phyloP scores from a whole-genome alignment of 1,140 invertebrate species.

The Lutraria rhynchaena region DNA sequence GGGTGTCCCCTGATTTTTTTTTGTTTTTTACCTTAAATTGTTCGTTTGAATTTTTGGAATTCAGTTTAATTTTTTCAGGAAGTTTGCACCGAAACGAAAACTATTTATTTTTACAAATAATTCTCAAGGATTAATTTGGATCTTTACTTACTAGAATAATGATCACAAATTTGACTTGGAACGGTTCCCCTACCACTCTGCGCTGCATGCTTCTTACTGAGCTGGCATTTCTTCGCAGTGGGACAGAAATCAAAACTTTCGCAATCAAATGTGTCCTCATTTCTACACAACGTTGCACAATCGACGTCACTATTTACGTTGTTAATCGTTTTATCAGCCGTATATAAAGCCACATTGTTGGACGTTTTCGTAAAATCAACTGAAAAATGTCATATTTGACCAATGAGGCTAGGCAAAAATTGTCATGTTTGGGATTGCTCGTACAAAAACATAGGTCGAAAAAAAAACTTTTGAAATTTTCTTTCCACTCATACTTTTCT shows the following conservation, averaged over 20 bases:
- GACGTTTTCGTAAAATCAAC: constrained; percentile 53
- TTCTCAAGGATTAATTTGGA: no score
- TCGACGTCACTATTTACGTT: neutral
- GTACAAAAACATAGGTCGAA: no score
- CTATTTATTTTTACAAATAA: no score
- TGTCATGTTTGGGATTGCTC: no score
- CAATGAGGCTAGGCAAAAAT: no score
- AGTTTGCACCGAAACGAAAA: no score
- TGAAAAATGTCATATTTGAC: no score
- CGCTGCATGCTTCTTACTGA: constrained; percentile 38
- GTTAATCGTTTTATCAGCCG: constrained; percentile 30
- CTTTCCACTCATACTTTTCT: no score
- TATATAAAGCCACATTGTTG: constrained; percentile 46
- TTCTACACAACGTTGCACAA: constrained; percentile 45
- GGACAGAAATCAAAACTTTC: constrained; percentile 55
- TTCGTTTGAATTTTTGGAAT: no score
- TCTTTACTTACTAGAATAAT: constrained; percentile 44
- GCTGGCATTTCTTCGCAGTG: constrained; percentile 29
- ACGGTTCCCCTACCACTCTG: constrained; percentile 9
- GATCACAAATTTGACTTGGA: constrained; percentile 43
- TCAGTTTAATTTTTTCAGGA: no score
- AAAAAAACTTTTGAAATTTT: no score
- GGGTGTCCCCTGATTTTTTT: constrained; percentile 89
- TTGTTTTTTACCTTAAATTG: no score
- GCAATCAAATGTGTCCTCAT: constrained; percentile 24